Base-by-base conservation (phyloP, 2,113 vertebrate genomes). In the Microtus montanus region DNA sequence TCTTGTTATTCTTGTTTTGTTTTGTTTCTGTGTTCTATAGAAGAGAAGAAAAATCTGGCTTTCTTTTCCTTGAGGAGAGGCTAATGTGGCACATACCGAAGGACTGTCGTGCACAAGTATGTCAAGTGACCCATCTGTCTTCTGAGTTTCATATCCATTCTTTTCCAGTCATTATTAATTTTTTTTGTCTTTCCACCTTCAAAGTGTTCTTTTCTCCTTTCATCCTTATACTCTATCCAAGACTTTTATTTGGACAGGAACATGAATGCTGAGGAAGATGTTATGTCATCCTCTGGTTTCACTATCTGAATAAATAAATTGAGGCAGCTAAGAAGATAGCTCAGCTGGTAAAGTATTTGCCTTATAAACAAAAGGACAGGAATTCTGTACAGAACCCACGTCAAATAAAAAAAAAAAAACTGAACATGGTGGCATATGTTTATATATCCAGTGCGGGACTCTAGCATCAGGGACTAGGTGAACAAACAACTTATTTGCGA, bases 11-110 rank as follows among this genome's bases (percentile, higher is more conserved):
- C 35, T 80, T 33, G 19, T 82, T 82, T 28, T 61, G 12, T 82
- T 82, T 61, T 63, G 15, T 63, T 54, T 54, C 38, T 87, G 9
- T 73, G 79, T 70, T 33, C 20, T 2, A 14, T 66, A 75, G 73
- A 44, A 28, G 28, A 95, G 38, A 83, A n/a, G n/a, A 58, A 68
- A 92, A n/a, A 24, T 93, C 19, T 52, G 20, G 1, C 22, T 52
- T 88, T 5, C n/a, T 30, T 3, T 93, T 93, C 44, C 47, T 87
- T 11, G 64, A 63, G 24, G 11, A 5, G 71, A 33, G 20, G 33
- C 20, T 44, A 30, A 14, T 17, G 17, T 7, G 30, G 9, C 33
- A 13, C 44, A 73, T 2, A n/a, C 2, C 58, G 35, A 54, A 0
- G 1, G 47, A 3, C 1, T 58, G 7, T 41, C 20, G 11, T 88